phyloP scores from a whole-genome alignment of 2,888 invertebrate genomes.

The Micropterix aruncella region DNA sequence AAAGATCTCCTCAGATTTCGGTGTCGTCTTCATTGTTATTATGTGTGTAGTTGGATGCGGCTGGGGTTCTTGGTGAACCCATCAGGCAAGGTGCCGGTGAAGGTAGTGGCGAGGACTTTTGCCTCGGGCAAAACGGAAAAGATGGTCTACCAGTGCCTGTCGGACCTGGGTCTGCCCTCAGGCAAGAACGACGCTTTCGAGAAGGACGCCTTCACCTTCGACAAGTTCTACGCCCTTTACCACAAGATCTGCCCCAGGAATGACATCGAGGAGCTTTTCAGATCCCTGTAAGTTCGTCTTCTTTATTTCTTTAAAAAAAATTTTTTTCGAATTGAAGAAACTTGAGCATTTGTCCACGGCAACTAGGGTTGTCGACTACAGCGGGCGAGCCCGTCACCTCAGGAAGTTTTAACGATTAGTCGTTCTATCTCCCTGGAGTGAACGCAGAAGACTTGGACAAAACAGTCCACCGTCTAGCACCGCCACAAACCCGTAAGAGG shows the following conservation, averaged over 20 bases:
- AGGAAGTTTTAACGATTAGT: too few relatives aligned
- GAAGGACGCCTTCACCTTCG: constrained; percentile 89
- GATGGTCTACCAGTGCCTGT: constrained; percentile 90
- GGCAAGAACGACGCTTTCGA: constrained; percentile 96
- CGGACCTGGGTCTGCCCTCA: constrained; percentile 85
- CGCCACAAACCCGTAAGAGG: too few relatives aligned
- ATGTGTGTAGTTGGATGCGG: constrained; percentile 95
- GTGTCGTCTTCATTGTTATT: too few relatives aligned
- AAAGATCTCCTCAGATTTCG: too few relatives aligned
- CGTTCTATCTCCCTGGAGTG: too few relatives aligned
- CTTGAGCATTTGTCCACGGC: too few relatives aligned
- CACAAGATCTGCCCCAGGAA: constrained; percentile 98
- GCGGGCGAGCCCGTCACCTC: too few relatives aligned
- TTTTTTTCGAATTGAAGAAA: too few relatives aligned
- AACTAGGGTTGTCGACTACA: too few relatives aligned
- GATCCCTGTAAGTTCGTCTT: constrained; percentile 68
- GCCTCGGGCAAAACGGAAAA: constrained; percentile 99
- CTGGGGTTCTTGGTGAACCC: constrained; percentile 88
- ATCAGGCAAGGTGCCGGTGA: constrained; percentile 91
- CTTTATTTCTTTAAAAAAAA: background rate
- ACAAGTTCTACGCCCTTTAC: constrained; percentile 95
- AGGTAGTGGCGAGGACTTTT: constrained; percentile 92
- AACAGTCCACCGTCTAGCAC: too few relatives aligned
- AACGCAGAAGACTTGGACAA: too few relatives aligned
- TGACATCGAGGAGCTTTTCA: constrained; percentile 96